Evolutionary conservation across 2,888 invertebrate species (phyloP), one percentile per base, ranked within the genome.

Genomic region (Lasioglossum pauxillum): DNA sequence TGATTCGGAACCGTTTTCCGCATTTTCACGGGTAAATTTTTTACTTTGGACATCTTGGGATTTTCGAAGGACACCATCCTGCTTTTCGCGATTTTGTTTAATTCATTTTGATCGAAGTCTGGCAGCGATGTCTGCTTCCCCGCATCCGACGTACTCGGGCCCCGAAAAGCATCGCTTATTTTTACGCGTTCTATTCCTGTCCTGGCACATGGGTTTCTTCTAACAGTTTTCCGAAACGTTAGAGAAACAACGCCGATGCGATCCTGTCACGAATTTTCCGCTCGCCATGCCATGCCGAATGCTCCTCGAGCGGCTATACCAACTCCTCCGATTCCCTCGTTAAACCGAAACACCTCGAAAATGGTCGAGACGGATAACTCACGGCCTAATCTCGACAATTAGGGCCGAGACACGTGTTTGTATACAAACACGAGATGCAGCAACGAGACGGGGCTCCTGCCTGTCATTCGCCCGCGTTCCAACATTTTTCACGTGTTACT

Each of bases 11-110:
- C 19, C 23, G 49, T 10, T 5, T 38, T n/a, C 5, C 31, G 72
- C 57, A 73, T 38, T 82, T 75, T 71, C 44, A 77, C 53, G 31
- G 60, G 41, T 1, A 19, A 38, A 69, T 71, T 81, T 85, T 82
- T 88, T 75, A 14, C 27, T 38, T 80, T 83, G 60, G 79, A 85
- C 87, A 87, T 85, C 82, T 88, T 83, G 85, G 16, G 78, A 73
- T 80, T 78, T 85, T 87, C 31, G 27, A n/a, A 57, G n/a, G 57
- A n/a, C 4, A 16, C 10, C 10, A 53, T 53, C 53, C 57, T n/a
- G n/a, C 5, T 57, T n/a, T 57, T n/a, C 12, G 57, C n/a, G 57
- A n/a, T 57, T 57, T 57, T 12, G 57, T 57, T 57, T 12, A n/a
- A 57, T 57, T 57, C 2, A 14, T 44, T 44, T 44, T 44, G 12